These are phyloP conservation scores for Hyperoodon ampullatus DNA, from an alignment of 2,113 vertebrate genomes.

Conservation along the genomic window DNA sequence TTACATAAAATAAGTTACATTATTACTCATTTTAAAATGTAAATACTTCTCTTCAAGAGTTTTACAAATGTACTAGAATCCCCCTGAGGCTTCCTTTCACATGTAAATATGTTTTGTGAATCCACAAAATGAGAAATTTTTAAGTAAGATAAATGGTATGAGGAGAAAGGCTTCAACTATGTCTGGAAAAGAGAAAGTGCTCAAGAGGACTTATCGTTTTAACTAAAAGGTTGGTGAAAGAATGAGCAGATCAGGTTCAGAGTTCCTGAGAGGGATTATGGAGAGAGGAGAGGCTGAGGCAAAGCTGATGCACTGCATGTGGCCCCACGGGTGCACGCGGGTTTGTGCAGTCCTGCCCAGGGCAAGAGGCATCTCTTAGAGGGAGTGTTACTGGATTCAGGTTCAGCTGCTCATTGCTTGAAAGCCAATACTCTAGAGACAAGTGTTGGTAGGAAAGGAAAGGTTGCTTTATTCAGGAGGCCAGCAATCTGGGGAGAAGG, in stretches of 20 bases:
- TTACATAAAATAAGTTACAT: no score
- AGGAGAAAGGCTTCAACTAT: not conserved
- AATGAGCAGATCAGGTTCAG: not conserved
- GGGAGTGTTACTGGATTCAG: not conserved
- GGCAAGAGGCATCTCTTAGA: not conserved
- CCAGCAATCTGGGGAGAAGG: not conserved
- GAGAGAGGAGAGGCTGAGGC: not conserved
- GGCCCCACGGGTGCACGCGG: accelerated
- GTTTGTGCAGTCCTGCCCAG: no score
- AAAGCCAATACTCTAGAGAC: not conserved
- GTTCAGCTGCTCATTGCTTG: not conserved
- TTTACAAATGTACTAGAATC: not conserved
- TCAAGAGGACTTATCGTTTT: not conserved
- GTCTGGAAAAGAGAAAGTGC: not conserved
- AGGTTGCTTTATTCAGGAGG: not conserved
- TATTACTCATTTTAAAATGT: not conserved
- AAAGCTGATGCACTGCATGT: accelerated
- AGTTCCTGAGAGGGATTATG: not conserved
- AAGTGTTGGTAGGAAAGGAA: not conserved
- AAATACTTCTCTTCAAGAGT: not conserved
- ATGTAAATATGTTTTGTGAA: not conserved
- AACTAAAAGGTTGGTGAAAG: not conserved
- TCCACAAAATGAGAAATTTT: not conserved
- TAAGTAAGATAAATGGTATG: not conserved
- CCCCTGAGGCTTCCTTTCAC: not conserved